Evolutionary conservation across 2,113 vertebrate species (phyloP), one percentile per base, ranked within the genome.

Genomic region (Antechinus flavipes): DNA sequence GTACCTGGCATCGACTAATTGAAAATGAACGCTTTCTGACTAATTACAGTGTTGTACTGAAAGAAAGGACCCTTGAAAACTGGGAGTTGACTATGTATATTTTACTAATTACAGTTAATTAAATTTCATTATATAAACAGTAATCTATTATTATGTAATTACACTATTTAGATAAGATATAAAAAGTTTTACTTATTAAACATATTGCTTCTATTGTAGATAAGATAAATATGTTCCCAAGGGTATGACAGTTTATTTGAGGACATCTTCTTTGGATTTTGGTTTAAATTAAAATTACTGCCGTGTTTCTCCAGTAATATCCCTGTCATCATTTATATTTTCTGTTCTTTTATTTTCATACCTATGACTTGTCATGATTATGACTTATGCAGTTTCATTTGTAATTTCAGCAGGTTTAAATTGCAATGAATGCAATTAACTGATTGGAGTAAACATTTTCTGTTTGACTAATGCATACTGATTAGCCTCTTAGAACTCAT

Each of bases 191-290:
- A 90, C 0, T 27, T 93, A 56, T 5, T 96, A 56, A 49, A 94
- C 90, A 47, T 90, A 94, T 7, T 89, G 50, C 55, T 93, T 91
- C 6, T 91, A 22, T 0, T 92, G 54, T 50, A 95, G 0, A 22
- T 93, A 96, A 97, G 94, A 90, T 54, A 96, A 96, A 91, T 0
- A 94, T 91, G 10, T 93, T 95, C 95, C 96, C 14, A 68, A 94
- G 68, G 92, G 92, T 54, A n/a, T 96, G 10, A 61, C 91, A 55
- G 54, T 50, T 97, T 97, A 96, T 90, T 96, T 56, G 91, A 53
- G 26, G 46, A 0, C 2, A 90, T 96, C 92, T 25, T 92, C 58
- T 91, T 2, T 92, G 49, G 91, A 89, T 25, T 91, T 89, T 95
- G 93, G 16, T 84, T 97, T 92, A 91, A 92, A 95, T 97, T 93